Conservation (phyloP, 2,113 vertebrate genomes). For the Hydrolagus affinis region DNA sequence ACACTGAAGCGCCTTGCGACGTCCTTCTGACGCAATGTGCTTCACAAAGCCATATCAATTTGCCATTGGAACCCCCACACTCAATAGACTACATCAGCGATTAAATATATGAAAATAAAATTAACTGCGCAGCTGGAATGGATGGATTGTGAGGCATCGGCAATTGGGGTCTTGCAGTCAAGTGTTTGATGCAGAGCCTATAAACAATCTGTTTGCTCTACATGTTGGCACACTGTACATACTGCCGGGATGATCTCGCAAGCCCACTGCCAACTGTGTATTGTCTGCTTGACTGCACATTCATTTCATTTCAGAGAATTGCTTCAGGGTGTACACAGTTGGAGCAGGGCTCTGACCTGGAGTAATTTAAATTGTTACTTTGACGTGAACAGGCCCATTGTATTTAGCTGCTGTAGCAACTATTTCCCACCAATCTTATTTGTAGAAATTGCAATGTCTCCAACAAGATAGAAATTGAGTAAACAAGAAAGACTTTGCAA, state of each 20-base stretch:
- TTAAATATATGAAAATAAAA: background rate
- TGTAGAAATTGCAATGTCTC: background rate
- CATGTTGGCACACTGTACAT: background rate
- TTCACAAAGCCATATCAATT: background rate
- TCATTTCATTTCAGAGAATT: background rate
- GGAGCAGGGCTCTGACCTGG: background rate
- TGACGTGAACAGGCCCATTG: background rate
- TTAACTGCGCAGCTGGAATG: background rate
- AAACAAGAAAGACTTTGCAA: background rate
- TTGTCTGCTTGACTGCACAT: background rate
- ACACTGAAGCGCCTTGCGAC: too few relatives aligned
- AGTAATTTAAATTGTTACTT: background rate
- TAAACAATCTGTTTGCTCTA: background rate
- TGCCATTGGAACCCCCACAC: background rate
- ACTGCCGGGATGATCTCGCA: background rate
- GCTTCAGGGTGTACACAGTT: background rate
- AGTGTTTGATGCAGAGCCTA: background rate
- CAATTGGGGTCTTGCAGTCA: background rate
- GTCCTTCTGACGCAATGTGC: too few relatives aligned
- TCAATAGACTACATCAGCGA: background rate
- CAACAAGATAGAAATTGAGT: background rate
- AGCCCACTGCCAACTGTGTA: background rate
- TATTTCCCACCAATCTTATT: background rate
- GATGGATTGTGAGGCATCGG: background rate
- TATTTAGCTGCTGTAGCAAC: background rate